Evolutionary conservation across 2,888 invertebrate species (phyloP), one percentile per base, ranked within the genome.

Genomic region (Arctia plantaginis): DNA sequence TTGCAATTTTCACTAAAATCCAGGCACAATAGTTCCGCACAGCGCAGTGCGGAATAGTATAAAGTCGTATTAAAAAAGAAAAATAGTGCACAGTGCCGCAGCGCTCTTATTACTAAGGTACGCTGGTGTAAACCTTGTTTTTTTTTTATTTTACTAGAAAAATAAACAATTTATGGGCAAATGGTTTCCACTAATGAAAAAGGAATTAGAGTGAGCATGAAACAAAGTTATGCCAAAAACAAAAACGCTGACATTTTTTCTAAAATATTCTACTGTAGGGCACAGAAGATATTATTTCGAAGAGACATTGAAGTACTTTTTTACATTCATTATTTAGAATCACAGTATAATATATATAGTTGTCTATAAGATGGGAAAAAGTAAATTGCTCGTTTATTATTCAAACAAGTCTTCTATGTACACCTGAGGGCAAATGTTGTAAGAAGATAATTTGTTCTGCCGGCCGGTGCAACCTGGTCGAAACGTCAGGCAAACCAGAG

Each of bases 101-200:
- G 15, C 41, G 3, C 20, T 41, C 30, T 15, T 15, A 7, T 44
- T 44, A 66, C 7, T 66, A 8, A 20, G 44, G 44, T n/a, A 27
- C 39, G 0, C n/a, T 39, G 18, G 41, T 67, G 20, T 30, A 4
- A 67, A 67, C 4, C 23, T 47, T 33, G 33, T 2, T 23, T 67
- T 2, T 23, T 67, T 67, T 67, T 23, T 67, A 67, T 47, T 67
- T 67, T 30, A 47, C 30, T 15, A 47, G 10, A 67, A 47, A 66
- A 67, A 44, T 44, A 67, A 44, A 30, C 10, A 27, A 44, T 66
- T 66, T 18, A 13, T 13, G 1, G 44, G 41, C 15, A 27, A 44
- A 30, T 44, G 18, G 30, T 44, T 44, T 30, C 1, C 7, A 12
- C 4, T 35, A 30, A 67, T 12, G 30, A 30, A 67, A 30, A 67